These are phyloP conservation scores for Cygnus atratus DNA, from an alignment of 2,113 vertebrate genomes.

Conservation along the genomic window DNA sequence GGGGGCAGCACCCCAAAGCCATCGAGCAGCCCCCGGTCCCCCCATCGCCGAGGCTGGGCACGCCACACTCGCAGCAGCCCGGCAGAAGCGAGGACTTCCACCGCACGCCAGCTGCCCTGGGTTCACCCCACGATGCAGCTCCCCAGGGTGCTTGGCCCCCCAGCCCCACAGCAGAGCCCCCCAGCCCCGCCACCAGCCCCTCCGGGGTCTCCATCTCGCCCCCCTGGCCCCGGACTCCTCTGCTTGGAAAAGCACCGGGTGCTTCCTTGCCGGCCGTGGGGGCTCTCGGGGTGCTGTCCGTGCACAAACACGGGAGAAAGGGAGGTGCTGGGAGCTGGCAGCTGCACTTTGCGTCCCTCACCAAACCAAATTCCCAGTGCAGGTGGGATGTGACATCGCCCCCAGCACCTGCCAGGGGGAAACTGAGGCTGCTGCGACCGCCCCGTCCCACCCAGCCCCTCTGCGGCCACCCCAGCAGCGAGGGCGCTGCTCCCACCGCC, in stretches of 20 bases:
- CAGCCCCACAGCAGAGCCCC: not conserved
- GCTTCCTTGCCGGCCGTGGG: not conserved
- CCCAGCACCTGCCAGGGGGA: not conserved
- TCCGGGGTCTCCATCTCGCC: not conserved
- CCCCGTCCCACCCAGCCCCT: too few species aligned
- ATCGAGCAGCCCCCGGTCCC: too few species aligned
- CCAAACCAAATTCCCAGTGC: rapidly evolving
- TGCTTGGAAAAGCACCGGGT: not conserved
- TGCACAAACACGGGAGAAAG: not conserved
- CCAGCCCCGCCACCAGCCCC: not conserved
- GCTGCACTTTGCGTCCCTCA: rapidly evolving
- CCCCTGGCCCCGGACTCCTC: not conserved
- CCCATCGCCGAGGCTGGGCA: not conserved
- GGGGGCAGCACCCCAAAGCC: not conserved
- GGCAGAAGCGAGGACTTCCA: not conserved
- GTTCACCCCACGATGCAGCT: not conserved
- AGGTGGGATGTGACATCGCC: not conserved
- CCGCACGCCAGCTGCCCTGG: not conserved
- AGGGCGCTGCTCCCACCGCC: not conserved
- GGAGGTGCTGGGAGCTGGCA: not conserved
- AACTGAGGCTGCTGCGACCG: not conserved
- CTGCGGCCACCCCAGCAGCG: rapidly evolving
- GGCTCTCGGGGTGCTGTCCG: not conserved
- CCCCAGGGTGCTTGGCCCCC: not conserved
- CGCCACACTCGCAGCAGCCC: not conserved